phyloP scores from a whole-genome alignment of 2,113 vertebrate species.

The Hyaena hyaena region DNA sequence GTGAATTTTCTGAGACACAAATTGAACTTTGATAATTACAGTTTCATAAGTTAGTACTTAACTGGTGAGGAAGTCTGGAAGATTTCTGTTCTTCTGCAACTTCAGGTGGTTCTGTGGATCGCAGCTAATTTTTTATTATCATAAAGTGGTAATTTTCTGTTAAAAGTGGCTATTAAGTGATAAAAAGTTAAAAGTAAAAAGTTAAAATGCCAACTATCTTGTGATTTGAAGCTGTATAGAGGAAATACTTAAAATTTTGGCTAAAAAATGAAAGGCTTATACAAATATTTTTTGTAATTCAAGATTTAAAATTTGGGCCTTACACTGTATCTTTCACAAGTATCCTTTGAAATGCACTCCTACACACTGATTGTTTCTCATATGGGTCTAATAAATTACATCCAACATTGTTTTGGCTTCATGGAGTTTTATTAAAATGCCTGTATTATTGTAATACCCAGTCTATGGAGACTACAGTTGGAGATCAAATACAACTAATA shows the following conservation, averaged over 20 bases:
- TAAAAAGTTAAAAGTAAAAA: conserved; percentile 5
- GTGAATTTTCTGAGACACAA: conserved; percentile 2
- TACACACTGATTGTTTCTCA: not conserved
- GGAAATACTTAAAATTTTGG: conserved; percentile 49
- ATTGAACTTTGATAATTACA: not conserved
- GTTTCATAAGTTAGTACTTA: conserved; percentile 25
- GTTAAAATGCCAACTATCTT: not conserved
- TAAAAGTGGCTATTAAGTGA: conserved; percentile 16
- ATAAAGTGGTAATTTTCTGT: conserved; percentile 12
- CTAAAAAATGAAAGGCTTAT: conserved; percentile 13
- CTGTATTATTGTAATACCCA: not conserved
- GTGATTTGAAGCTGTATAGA: not conserved
- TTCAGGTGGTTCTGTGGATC: not conserved
- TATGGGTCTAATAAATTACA: not conserved
- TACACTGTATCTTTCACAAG: not conserved
- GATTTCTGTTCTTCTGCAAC: not conserved
- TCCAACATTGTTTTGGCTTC: not conserved
- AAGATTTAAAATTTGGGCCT: conserved; percentile 13
- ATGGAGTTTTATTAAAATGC: not conserved
- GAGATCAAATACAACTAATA: not conserved
- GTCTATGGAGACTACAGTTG: not conserved
- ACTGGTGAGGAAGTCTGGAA: not conserved
- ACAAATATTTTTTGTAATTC: conserved; percentile 3
- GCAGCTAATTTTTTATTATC: conserved; percentile 36
- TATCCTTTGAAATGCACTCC: not conserved